phyloP scores from a whole-genome alignment of 2,113 vertebrate genomes.

The Sturnira hondurensis region DNA sequence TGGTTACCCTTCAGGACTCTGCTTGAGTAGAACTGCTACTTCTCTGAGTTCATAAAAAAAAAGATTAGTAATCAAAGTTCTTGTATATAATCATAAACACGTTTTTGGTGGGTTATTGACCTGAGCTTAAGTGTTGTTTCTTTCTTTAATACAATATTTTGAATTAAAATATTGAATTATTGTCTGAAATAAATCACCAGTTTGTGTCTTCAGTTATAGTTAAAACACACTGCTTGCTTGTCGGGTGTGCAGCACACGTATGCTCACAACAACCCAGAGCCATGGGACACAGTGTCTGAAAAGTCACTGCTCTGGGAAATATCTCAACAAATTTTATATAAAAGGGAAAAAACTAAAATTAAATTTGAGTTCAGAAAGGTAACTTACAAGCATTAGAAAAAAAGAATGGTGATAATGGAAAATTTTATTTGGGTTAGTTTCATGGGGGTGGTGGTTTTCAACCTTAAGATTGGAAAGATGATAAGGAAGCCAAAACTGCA shows the following conservation, averaged over 20 bases:
- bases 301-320: background rate
- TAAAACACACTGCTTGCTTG: background rate
- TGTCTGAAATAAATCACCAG: background rate
- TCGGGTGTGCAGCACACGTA: background rate
- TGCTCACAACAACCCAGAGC: background rate
- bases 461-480: background rate
- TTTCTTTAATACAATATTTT: background rate
- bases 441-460: background rate
- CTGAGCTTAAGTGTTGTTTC: background rate
- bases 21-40: background rate
- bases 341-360: background rate
- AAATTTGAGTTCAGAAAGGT: background rate
- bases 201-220: background rate
- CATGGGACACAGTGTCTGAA: background rate
- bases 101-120: background rate
- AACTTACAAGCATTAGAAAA: background rate
- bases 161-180: too few relatives aligned
- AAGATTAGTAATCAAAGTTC: background rate
- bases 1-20: background rate
- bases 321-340: background rate
- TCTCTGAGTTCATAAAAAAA: background rate
- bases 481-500: background rate
- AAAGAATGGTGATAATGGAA: background rate
- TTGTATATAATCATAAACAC: background rate
- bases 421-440: background rate